phyloP scores from a whole-genome alignment of 2,797 vertebrate genomes.

The Podarcis lilfordi region DNA sequence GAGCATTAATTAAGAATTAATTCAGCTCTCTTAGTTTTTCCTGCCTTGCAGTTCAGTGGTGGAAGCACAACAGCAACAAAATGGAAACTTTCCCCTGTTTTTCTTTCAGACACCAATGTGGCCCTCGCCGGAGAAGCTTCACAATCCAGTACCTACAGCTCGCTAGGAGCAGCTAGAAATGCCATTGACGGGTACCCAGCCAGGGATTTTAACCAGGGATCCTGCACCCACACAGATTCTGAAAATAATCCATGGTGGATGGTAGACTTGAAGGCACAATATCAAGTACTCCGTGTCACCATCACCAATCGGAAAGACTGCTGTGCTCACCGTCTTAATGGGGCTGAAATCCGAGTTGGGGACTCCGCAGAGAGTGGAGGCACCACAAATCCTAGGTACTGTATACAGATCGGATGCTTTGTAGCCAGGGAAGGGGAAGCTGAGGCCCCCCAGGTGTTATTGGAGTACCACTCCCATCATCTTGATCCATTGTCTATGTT shows the following conservation, averaged over 20 bases:
- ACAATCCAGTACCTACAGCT: slow-evolving; percentile 37
- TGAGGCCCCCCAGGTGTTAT: too few species aligned
- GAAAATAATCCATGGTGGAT: slow-evolving; percentile 48
- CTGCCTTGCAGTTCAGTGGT: too few species aligned
- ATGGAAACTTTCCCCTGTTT: background rate
- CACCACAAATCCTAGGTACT: slow-evolving; percentile 44
- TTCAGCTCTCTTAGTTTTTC: background rate
- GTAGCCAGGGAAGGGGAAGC: too few species aligned
- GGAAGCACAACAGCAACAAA: too few species aligned
- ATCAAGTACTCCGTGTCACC: slow-evolving; percentile 2
- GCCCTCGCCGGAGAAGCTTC: slow-evolving; percentile 37
- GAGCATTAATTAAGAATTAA: too few species aligned
- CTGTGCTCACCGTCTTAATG: slow-evolving; percentile 4
- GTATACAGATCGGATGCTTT: background rate
- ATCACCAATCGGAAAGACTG: slow-evolving; percentile 45
- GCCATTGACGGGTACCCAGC: slow-evolving; percentile 30
- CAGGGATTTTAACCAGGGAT: slow-evolving; percentile 21
- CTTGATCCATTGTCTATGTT: too few species aligned
- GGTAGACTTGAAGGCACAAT: slow-evolving; percentile 25
- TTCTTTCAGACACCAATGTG: slow-evolving; percentile 31
- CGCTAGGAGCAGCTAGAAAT: slow-evolving; percentile 31
- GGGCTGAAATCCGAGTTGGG: slow-evolving; percentile 39
- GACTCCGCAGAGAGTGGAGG: slow-evolving; percentile 33
- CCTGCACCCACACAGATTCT: slow-evolving; percentile 14
- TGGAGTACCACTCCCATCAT: too few species aligned